phyloP scores from a whole-genome alignment of 1,140 invertebrate species.

The Drosophila funebris region DNA sequence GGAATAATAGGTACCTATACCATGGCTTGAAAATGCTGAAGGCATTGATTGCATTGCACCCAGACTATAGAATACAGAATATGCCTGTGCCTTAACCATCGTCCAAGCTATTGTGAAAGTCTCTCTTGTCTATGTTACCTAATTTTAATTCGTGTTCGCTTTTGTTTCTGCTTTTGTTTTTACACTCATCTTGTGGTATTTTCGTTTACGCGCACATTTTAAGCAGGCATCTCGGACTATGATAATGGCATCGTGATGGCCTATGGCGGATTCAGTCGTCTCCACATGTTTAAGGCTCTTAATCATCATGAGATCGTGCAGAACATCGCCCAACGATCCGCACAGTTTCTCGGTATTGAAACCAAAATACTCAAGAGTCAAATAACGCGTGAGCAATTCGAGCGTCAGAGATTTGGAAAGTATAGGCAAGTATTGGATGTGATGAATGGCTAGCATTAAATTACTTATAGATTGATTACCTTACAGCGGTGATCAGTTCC shows the following conservation, averaged over 20 bases:
- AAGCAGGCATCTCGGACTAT: conserved; percentile 88
- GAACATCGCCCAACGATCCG: conserved; percentile 92
- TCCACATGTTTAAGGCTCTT: conserved; percentile 94
- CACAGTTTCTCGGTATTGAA: conserved; percentile 91
- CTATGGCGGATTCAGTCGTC: conserved; percentile 92
- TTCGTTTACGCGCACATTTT: conserved; percentile 75
- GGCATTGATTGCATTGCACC: not conserved
- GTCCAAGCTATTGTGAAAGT: conserved; percentile 7
- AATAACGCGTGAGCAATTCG: conserved; percentile 93
- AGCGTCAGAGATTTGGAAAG: conserved; percentile 94
- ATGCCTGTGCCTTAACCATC: not conserved
- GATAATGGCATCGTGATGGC: conserved; percentile 94
- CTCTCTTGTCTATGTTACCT: conserved; percentile 28
- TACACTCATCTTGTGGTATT: conserved; percentile 72
- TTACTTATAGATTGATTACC: no score
- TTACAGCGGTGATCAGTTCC: conserved; percentile 91
- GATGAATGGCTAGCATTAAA: not conserved
- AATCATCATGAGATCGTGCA: conserved; percentile 94
- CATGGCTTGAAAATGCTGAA: conserved; percentile 20
- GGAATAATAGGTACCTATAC: conserved; percentile 86
- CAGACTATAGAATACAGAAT: no score
- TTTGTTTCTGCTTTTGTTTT: conserved; percentile 21
- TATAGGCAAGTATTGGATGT: conserved; percentile 87
- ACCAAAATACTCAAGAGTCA: conserved; percentile 93
- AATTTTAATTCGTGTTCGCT: conserved; percentile 57